Evolutionary conservation across 1,140 invertebrate species (phyloP), one percentile per base, ranked within the genome.

Genomic region (Gryon sp.): DNA sequence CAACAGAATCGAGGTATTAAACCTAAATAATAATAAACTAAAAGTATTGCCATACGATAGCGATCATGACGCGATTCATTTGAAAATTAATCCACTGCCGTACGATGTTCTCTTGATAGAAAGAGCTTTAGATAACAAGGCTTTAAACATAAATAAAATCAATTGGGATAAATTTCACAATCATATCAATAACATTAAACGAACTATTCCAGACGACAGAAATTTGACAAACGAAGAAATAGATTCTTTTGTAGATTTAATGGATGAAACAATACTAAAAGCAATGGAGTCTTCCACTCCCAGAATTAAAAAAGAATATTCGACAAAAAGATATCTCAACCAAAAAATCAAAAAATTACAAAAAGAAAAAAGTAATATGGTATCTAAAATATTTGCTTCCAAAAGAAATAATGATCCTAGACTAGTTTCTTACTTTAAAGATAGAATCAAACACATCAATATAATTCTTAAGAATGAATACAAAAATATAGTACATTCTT

Each of bases 31-130:
- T 3, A 14, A 20, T 0, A 60, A 62, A 38, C 15, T 78, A 4
- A 22, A 46, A 26, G 8, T 38, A 4, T 43, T 65, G 2, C 40
- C 52, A 1, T 79, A 72, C 16, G 62, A 75, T 24, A 79, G 77
- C 11, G 72, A 79, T 18, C 77, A 79, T 32, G 72, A 74, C n/a
- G 69, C 43, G 4, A 9, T 72, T 3, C 9, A 11, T 1, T 36
- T 69, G 15, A 15, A 5, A 1, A 32, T 45, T 14, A 14, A 15
- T 2, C 8, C n/a, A 19, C 9, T 14, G 8, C 5, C 3, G 2
- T 1, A 15, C 1, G 22, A 48, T 4, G 7, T 8, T 4, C 8
- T 26, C 0, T 14, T 15, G 1, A 4, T 8, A 0, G 16, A 15
- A 43, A n/a, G 8, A 9, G 4, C 40, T 9, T 18, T 9, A n/a